Percentiles rank a stretch among this genome's conserved stretches.
These are phyloP conservation scores for Hypselothyrea guttata DNA, from an alignment of 2,888 invertebrate genomes.

Conservation along the genomic window DNA sequence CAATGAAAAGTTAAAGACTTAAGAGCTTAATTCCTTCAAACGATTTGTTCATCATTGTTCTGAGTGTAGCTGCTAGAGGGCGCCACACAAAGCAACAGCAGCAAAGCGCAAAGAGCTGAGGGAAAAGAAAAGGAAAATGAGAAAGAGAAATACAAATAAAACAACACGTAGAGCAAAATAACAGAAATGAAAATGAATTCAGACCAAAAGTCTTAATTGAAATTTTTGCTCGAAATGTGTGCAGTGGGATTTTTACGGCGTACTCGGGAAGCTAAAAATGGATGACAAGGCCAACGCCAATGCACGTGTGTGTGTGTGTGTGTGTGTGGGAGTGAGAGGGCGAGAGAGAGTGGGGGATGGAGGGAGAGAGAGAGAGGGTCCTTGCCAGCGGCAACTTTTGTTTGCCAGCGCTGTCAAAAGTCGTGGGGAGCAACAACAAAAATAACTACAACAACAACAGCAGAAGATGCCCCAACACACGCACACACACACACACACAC, in stretches of 20 bases:
- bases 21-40: no score
- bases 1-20: no score
- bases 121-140: slow-evolving; percentile 4
- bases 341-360: no score
- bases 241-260: slow-evolving; percentile 52
- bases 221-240: slow-evolving; percentile 74
- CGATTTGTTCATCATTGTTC: no score
- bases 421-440: slow-evolving; percentile 42
- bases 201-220: slow-evolving; percentile 77
- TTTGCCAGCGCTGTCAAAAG: slow-evolving; percentile 64
- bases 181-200: slow-evolving; percentile 70
- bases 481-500: background rate
- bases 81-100: slow-evolving; percentile 34
- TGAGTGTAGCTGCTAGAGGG: no score
- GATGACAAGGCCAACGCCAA: slow-evolving; percentile 43
- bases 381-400: slow-evolving; percentile 62
- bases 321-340: slow-evolving; percentile 19
- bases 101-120: slow-evolving; percentile 13
- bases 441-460: no score
- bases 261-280: slow-evolving; percentile 59
- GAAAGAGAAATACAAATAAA: background rate
- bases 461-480: slow-evolving; percentile 9
- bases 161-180: slow-evolving; percentile 26
- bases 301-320: slow-evolving; percentile 17
- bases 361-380: no score